Evolutionary conservation across 1,140 invertebrate species (phyloP), one percentile per base, ranked within the genome.

Genomic region (Drosophila kanapiae): DNA sequence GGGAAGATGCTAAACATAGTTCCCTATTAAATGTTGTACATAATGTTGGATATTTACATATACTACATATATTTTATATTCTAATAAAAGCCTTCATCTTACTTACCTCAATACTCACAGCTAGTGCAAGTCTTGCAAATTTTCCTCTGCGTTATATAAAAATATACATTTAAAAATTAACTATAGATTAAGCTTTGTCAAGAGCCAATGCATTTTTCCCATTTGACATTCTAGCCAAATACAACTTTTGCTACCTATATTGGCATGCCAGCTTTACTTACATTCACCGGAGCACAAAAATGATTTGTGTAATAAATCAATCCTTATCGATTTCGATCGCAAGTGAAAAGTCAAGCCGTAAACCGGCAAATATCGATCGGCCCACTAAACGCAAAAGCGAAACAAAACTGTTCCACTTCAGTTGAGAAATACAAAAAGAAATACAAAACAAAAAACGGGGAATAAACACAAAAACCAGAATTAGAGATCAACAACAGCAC

Each of bases 371-470:
- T 16, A 54, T 43, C 72, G 78, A 77, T 64, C 49, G 78, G 38
- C 60, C 53, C 61, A 69, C 40, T 59, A 75, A 75, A 67, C 56
- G 61, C 56, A 75, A 64, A 51, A 68, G 57, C 64, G 57, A 61
- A 76, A 64, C 58, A 53, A 80, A 84, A 80, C 57, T 70, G 82
- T 84, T 84, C 74, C 82, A 84, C 77, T 84, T 84, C 82, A 80
- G 43, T 84, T 68, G 78, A 37, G 23, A 74, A 74, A 77, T 40
- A 67, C 63, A 79, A 58, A 63, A 62, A 57, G 47, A 53, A 72
- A 51, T 14, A 35, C 16, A 77, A 67, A 56, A 70, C 77, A 61
- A 59, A 67, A 77, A 54, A 42, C 23, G 23, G 23, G 42, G 31
- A 76, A 59, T 38, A 45, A 71, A 57, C 43, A 59, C 64, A 70